These are phyloP conservation scores for Scaptodrosophila latifasciaeformis DNA, from an alignment of 2,888 invertebrate genomes.

Conservation along the genomic window DNA sequence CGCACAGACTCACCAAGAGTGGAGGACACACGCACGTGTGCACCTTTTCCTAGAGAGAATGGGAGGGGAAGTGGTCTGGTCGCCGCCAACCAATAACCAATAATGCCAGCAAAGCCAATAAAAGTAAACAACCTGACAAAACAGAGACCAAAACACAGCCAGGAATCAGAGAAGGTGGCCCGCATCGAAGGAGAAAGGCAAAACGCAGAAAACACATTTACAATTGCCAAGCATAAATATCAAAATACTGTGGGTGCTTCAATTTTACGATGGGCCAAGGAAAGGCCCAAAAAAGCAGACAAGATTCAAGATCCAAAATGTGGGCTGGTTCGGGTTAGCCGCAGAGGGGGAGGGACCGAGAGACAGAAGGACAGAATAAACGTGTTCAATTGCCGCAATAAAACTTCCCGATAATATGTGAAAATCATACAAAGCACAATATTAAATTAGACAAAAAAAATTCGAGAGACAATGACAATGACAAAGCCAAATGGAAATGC, in stretches of 20 bases:
- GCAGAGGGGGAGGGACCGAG: slow-evolving; percentile 9
- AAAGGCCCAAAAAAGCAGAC: background rate
- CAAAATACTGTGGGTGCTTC: slow-evolving; percentile 54
- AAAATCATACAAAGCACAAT: slow-evolving; percentile 69
- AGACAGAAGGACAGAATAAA: too few species aligned
- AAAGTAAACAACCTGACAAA: slow-evolving; percentile 56
- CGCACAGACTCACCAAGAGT: slow-evolving; percentile 2
- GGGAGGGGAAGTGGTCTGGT: slow-evolving; percentile 7
- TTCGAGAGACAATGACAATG: background rate
- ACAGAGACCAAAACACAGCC: slow-evolving; percentile 31
- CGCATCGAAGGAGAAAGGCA: too few species aligned
- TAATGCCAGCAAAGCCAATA: slow-evolving; percentile 57
- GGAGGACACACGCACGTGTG: slow-evolving; percentile 9
- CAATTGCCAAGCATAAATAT: slow-evolving; percentile 61
- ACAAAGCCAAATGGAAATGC: too few species aligned
- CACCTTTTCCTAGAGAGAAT: slow-evolving; percentile 38
- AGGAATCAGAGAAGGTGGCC: slow-evolving; percentile 25
- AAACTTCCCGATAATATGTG: slow-evolving; percentile 67
- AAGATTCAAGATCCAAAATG: background rate
- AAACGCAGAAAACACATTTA: slow-evolving; percentile 55
- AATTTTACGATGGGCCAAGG: slow-evolving; percentile 50
- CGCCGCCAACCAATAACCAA: slow-evolving; percentile 50
- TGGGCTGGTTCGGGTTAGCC: background rate
- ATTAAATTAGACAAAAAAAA: slow-evolving; percentile 60
- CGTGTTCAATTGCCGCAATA: slow-evolving; percentile 68